Evolutionary conservation across 2,797 vertebrate genomes (phyloP).

Genomic region (Danio aesculapii): DNA sequence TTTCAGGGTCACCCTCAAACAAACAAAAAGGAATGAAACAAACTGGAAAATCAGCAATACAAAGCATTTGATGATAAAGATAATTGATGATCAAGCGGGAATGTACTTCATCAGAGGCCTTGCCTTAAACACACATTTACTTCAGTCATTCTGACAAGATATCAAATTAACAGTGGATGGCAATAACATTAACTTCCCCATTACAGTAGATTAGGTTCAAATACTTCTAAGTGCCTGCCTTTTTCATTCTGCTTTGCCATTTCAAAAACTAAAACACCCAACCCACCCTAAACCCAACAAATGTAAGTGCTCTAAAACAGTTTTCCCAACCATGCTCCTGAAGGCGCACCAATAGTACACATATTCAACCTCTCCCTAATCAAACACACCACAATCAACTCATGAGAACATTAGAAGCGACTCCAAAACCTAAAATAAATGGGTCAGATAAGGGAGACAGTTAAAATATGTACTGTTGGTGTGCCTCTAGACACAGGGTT

Average conservation of each 20-base stretch:
- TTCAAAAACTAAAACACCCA: constrained; percentile 29
- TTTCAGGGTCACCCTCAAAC: constrained; percentile 16
- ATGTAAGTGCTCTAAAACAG: constrained; percentile 52
- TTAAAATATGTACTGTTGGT: too few species aligned
- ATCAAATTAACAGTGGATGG: constrained; percentile 11
- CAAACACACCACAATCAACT: background rate
- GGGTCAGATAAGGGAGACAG: too few species aligned
- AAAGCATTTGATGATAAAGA: constrained; percentile 5
- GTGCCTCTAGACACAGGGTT: too few species aligned
- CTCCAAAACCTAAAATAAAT: too few species aligned
- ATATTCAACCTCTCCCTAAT: too few species aligned
- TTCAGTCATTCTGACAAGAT: background rate
- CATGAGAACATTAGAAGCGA: background rate
- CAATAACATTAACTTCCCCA: background rate
- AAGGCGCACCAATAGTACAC: too few species aligned
- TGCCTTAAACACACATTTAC: background rate
- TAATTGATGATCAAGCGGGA: constrained; percentile 20
- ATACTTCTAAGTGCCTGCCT: constrained; percentile 22
- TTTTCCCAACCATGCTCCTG: too few species aligned
- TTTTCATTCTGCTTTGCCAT: constrained; percentile 7
- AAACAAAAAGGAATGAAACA: constrained; percentile 32
- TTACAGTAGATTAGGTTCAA: constrained; percentile 26
- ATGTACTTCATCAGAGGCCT: constrained; percentile 5
- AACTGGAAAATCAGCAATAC: constrained; percentile 4
- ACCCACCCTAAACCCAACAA: constrained; percentile 7